A percentile compares a stretch with the other conserved stretches of the same genome.
These are phyloP conservation scores for Pteropus alecto DNA, from an alignment of 2,113 vertebrate genomes.

Conservation along the genomic window DNA sequence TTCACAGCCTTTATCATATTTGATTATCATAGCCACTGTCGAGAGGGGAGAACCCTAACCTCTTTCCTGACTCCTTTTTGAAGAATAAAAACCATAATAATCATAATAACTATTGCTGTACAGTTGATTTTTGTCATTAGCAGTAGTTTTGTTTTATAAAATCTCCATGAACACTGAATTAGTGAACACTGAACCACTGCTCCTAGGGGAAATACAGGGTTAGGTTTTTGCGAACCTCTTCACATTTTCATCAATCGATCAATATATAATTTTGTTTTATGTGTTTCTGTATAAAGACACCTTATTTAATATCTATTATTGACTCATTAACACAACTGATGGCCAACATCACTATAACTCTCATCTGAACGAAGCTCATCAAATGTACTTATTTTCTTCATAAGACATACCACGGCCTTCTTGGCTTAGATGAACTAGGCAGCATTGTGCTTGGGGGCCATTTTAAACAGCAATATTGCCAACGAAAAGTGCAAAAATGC, in stretches of 20 bases:
- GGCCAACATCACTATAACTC: accelerated
- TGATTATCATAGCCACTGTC: not conserved
- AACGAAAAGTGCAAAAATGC: not conserved
- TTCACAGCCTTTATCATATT: not conserved
- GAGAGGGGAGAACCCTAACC: not conserved
- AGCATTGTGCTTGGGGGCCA: not conserved
- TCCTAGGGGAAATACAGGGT: not conserved
- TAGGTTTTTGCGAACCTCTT: not conserved
- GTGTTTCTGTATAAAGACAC: not conserved
- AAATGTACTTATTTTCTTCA: not conserved
- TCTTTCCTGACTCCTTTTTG: not conserved
- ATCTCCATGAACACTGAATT: not conserved
- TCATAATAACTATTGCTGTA: not conserved
- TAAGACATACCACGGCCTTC: not conserved
- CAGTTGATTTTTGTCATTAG: not conserved
- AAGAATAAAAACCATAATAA: not conserved
- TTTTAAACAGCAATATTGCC: not conserved
- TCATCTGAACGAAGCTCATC: too few relatives aligned
- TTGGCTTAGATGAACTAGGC: not conserved
- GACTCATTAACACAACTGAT: not conserved
- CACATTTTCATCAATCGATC: not conserved
- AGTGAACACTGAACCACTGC: not conserved
- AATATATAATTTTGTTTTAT: not conserved
- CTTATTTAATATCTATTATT: not conserved
- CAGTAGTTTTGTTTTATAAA: not conserved